Conservation (phyloP, 2,888 invertebrate species). For the Ormyrus rosae region DNA sequence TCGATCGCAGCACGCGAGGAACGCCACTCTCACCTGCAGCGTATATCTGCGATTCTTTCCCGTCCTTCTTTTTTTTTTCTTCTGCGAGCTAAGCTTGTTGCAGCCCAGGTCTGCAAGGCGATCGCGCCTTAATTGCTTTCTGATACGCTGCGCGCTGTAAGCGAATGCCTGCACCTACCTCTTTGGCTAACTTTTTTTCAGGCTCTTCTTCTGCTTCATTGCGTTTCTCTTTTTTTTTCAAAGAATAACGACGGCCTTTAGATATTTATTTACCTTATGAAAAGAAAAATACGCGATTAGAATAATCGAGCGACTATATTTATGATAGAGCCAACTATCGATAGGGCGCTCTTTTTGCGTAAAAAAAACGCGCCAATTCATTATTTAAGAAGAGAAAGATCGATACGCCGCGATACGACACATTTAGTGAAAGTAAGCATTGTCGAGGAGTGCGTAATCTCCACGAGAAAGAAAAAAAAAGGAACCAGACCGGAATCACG, state of each 20-base stretch:
- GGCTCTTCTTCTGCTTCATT: neutral
- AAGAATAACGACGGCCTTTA: no score
- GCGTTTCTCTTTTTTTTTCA: neutral
- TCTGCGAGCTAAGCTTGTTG: conserved; percentile 59
- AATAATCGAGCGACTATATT: no score
- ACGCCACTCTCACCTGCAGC: conserved; percentile 72
- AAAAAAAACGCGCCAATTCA: no score
- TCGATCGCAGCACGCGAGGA: conserved; percentile 74
- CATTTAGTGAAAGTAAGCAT: no score
- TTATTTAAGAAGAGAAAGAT: no score
- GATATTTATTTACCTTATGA: no score
- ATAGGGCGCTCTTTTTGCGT: no score
- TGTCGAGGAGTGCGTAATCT: no score
- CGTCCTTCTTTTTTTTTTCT: conserved; percentile 12
- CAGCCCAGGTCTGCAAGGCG: conserved; percentile 49
- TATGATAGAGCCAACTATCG: no score
- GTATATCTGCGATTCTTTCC: conserved; percentile 57
- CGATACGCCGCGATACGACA: no score
- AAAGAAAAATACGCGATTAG: no score
- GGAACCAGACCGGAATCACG: neutral
- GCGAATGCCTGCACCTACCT: neutral
- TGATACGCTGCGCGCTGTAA: conserved; percentile 35
- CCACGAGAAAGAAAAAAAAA: neutral
- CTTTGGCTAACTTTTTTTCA: neutral
- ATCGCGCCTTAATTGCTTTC: conserved; percentile 57